Conservation (phyloP, 1,140 invertebrate genomes). For the Melanaphis sacchari region DNA sequence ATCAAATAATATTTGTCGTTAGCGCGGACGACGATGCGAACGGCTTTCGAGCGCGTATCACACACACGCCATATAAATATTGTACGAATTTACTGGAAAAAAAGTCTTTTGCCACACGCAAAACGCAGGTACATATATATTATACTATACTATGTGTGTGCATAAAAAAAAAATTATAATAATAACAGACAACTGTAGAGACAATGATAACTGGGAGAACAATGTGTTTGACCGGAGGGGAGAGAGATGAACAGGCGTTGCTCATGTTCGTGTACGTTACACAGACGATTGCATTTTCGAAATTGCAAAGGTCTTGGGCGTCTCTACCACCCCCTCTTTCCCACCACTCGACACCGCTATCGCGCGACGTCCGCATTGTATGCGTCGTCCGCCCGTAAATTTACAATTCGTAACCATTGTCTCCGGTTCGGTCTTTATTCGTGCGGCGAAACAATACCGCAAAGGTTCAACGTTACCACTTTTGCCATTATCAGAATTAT, state of each 20-base stretch:
- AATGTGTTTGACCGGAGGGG: conserved; percentile 33
- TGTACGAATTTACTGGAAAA: neutral
- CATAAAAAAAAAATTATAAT: conserved; percentile 6
- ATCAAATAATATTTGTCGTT: no score
- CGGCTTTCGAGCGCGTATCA: neutral
- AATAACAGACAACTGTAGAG: neutral
- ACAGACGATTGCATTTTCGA: conserved; percentile 52
- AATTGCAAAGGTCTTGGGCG: conserved; percentile 43
- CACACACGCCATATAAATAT: neutral
- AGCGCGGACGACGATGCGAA: neutral
- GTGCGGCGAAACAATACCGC: conserved; percentile 42
- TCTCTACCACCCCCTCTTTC: neutral
- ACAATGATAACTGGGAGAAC: conserved; percentile 42
- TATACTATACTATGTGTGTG: neutral
- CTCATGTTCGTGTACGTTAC: conserved; percentile 1
- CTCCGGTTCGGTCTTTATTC: conserved; percentile 2
- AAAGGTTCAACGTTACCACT: conserved; percentile 49
- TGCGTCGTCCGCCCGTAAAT: neutral
- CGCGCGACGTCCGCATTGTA: neutral
- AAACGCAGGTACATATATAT: neutral
- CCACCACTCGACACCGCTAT: neutral
- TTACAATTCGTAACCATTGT: conserved; percentile 39
- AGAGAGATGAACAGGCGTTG: neutral
- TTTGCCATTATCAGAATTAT: conserved; percentile 36
- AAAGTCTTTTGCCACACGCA: neutral